These are phyloP conservation scores for Salminus brasiliensis DNA, from an alignment of 2,113 vertebrate species.

Conservation along the genomic window DNA sequence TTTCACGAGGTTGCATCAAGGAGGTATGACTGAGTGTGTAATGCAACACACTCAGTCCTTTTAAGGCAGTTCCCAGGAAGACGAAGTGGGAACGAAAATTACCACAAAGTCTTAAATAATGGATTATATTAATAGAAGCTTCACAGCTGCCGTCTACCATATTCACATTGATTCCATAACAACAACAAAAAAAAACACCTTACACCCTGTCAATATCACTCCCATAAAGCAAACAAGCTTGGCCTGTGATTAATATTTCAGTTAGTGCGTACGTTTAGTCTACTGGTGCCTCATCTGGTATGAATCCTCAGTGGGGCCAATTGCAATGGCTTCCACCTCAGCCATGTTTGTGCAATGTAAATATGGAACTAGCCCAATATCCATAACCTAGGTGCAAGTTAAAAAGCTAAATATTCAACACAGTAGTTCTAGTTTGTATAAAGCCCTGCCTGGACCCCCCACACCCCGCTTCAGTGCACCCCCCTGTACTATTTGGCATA, in stretches of 20 bases:
- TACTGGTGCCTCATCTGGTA: slow-evolving; percentile 50
- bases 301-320: slow-evolving; percentile 72
- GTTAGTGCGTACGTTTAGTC: slow-evolving; percentile 47
- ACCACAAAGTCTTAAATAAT: slow-evolving; percentile 39
- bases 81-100: slow-evolving; percentile 23
- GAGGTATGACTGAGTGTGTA: slow-evolving; percentile 31
- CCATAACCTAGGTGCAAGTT: neutral
- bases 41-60: slow-evolving; percentile 54
- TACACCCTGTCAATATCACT: neutral
- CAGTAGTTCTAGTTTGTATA: too few relatives aligned
- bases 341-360: slow-evolving; percentile 22
- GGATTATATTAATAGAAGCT: slow-evolving; percentile 58
- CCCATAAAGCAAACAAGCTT: neutral
- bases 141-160: slow-evolving; percentile 26
- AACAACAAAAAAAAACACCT: slow-evolving; percentile 8
- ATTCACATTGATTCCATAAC: neutral
- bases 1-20: slow-evolving; percentile 57
- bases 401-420: neutral
- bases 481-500: too few relatives aligned
- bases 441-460: too few relatives aligned
- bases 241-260: neutral
- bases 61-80: slow-evolving; percentile 30
- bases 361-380: slow-evolving; percentile 20
- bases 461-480: too few relatives aligned
- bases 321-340: slow-evolving; percentile 64